Percentiles rank a stretch among this genome's conserved stretches.
Conservation (phyloP, 2,113 vertebrate species). For the Cranoglanis bouderius region DNA sequence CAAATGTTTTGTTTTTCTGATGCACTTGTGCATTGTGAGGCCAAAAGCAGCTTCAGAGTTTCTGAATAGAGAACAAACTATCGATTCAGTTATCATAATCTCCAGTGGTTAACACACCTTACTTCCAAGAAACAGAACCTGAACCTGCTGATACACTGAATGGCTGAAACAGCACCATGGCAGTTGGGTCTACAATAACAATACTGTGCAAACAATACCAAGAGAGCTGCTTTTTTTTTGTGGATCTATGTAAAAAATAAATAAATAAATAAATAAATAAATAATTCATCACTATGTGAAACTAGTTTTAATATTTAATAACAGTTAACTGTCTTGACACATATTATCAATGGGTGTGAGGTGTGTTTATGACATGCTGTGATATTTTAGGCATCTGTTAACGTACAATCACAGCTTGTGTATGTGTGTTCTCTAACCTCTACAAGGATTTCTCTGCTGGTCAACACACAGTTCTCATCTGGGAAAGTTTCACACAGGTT, state of each 20-base stretch:
- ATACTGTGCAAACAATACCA: neutral
- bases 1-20: neutral
- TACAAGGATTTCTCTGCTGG: constrained; percentile 76
- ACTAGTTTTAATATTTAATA: neutral
- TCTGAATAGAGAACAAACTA: neutral
- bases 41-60: neutral
- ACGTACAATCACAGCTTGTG: neutral
- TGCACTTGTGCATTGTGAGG: neutral
- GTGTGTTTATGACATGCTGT: neutral
- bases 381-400: neutral
- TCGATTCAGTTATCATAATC: neutral
- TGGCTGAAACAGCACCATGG: neutral
- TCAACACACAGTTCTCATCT: constrained; percentile 83
- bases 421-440: constrained; percentile 70
- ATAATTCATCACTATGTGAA: neutral
- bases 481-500: constrained; percentile 85
- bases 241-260: neutral
- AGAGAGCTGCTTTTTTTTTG: too few species aligned
- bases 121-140: neutral
- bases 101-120: neutral
- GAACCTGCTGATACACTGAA: neutral
- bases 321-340: neutral
- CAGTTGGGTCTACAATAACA: neutral
- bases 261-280: too few species aligned
- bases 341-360: neutral